Base-by-base conservation (phyloP, 2,888 invertebrate genomes). In the Brachycybe producta region DNA sequence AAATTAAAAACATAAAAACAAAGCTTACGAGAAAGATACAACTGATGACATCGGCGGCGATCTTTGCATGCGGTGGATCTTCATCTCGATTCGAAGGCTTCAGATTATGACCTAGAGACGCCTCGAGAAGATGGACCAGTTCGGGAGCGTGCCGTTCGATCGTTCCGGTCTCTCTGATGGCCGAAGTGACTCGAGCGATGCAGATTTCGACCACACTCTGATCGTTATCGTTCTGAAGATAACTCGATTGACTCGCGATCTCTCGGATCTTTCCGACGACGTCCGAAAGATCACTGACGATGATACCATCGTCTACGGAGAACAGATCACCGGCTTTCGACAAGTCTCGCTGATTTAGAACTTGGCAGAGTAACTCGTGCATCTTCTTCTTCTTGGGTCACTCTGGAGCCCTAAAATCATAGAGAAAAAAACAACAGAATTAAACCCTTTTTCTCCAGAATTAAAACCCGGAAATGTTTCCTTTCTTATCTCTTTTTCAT, bases 201-300 rank as follows among this genome's bases (percentile, higher is more conserved):
- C 90, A 90, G 63, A 94, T 91, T 70, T 94, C 92, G 58, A 92
- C 88, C 54, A 92, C 84, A 59, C 87, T 88, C 70, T 94, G 92
- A 67, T 90, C 87, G 69, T 90, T 85, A 64, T 84, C 84, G 68
- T 84, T 88, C 57, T 80, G 77, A 42, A 80, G 76, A 65, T 91
- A 94, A 61, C 84, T 84, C 3, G 82, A 74, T 54, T 82, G 75
- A 55, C 84, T 84, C 52, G 86, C 82, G 57, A 92, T 88, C 56
- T 82, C 79, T 54, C 68, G 66, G 28, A 74, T 69, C 48, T 65
- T 68, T 63, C 79, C 75, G 63, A 91, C 80, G 65, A 87, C 86
- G 72, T 84, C 81, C 47, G 82, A 82, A 60, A 86, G 73, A 67
- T 86, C 85, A 66, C 81, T 77, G 24, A 86, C 84, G 59, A 94